These are phyloP conservation scores for Planococcus citri DNA, from an alignment of 1,140 invertebrate genomes.

Conservation along the genomic window DNA sequence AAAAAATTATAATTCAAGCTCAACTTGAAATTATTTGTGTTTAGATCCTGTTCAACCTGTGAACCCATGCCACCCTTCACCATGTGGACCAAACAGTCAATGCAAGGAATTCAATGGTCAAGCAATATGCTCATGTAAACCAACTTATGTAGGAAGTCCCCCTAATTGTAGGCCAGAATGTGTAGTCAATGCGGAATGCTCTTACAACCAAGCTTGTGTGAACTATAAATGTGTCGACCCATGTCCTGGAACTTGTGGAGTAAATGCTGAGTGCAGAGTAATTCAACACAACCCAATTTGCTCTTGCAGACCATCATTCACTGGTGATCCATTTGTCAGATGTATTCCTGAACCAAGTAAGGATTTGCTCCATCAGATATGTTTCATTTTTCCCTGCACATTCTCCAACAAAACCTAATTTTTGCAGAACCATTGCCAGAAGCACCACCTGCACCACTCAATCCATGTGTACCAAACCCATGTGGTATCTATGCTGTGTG, in stretches of 20 bases:
- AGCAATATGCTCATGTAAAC: conserved; percentile 37
- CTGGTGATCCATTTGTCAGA: conserved; percentile 42
- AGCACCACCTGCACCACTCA: conserved; percentile 26
- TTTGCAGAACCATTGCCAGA: conserved; percentile 17
- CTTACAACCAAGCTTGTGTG: conserved; percentile 36
- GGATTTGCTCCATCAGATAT: not conserved
- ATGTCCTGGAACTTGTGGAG: conserved; percentile 42
- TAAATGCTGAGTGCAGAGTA: conserved; percentile 40
- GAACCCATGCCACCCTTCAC: conserved; percentile 34
- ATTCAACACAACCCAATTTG: conserved; percentile 41
- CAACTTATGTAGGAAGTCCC: conserved; percentile 47
- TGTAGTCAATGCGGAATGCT: conserved; percentile 42
- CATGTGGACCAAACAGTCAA: conserved; percentile 38
- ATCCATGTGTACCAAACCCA: conserved; percentile 40
- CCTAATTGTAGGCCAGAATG: conserved; percentile 56
- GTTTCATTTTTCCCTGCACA: not conserved
- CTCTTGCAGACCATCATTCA: conserved; percentile 35
- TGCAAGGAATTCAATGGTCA: conserved; percentile 33
- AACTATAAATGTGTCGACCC: conserved; percentile 41
- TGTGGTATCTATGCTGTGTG: conserved; percentile 47
- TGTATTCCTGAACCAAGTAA: conserved; percentile 38
- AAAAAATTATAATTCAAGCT: not conserved
- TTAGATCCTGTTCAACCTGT: conserved; percentile 21
- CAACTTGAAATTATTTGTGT: not conserved
- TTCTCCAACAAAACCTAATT: not conserved